A percentile compares a stretch with the other conserved stretches of the same genome.
These are phyloP conservation scores for Neodiprion lecontei DNA, from an alignment of 1,140 invertebrate genomes.

Conservation along the genomic window DNA sequence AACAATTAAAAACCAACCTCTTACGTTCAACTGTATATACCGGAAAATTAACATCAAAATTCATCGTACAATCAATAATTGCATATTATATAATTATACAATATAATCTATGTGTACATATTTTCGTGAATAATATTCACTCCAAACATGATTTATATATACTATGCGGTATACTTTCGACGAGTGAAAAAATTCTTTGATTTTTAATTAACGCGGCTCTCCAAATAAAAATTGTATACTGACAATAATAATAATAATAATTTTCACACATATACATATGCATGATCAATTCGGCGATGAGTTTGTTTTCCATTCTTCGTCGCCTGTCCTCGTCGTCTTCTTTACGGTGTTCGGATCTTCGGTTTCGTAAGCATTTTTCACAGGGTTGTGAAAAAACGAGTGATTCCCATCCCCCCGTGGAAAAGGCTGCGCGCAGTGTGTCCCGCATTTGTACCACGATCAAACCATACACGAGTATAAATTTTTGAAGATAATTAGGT, in stretches of 20 bases:
- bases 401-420: constrained; percentile 73
- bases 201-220: background rate
- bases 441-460: no score
- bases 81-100: no score
- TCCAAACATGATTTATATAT: background rate
- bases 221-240: background rate
- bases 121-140: no score
- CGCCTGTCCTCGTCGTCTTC: constrained; percentile 9
- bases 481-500: no score
- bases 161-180: background rate
- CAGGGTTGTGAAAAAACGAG: constrained; percentile 67
- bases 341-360: constrained; percentile 30
- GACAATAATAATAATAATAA: no score
- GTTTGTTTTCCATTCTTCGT: constrained; percentile 18
- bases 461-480: no score
- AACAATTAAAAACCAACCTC: no score
- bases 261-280: constrained; percentile 6
- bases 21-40: no score
- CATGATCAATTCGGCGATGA: background rate
- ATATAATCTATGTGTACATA: no score
- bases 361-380: constrained; percentile 66
- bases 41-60: no score
- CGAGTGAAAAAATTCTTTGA: constrained; percentile 2
- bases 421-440: constrained; percentile 57
- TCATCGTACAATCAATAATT: no score